Evolutionary conservation across 2,113 vertebrate genomes (phyloP), one percentile per base, ranked within the genome.

Genomic region (Shinisaurus crocodilurus): DNA sequence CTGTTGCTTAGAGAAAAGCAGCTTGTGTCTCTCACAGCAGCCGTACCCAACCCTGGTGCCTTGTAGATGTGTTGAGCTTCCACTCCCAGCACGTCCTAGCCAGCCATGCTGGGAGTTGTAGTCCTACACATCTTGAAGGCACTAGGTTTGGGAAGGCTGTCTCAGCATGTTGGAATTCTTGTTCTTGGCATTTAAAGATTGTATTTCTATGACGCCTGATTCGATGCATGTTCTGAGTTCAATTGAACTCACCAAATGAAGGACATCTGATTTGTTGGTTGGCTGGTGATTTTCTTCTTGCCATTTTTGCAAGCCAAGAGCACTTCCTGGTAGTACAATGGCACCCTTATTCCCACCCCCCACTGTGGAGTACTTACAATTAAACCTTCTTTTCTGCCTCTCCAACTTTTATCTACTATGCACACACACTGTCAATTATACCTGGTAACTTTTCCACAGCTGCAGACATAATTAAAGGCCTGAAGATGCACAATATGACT

Each of bases 381-480:
- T 5, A 54, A 85, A 57, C 40, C 12, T 82, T 88, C 48, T 43
- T 6, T 90, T 92, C 91, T 87, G 34, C 29, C 83, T 80, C 63
- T 80, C 69, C 75, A 85, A 70, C 67, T 88, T 89, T 43, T 79
- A 88, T 76, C 88, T 91, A 91, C 84, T 89, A 86, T 86, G 83
- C 83, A 86, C 34, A 5, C 81, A 91, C 88, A 94, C 82, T 87
- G 90, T 76, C 81, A 81, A 63, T 92, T 92, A 89, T 69, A 63
- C 57, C 90, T 37, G 83, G 77, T 1, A 90, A 9, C 32, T 89
- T 86, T 94, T 91, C 87, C 63, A 75, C n/a, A 90, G 89, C 84
- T 94, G 92, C 88, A 90, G 92, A 69, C 34, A 54, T 88, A 91
- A 90, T 77, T 25, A 85, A 91, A 67, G 89, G 80, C 48, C 45